Conservation (phyloP, 2,888 invertebrate species). For the Acanthosepion lycidas region DNA sequence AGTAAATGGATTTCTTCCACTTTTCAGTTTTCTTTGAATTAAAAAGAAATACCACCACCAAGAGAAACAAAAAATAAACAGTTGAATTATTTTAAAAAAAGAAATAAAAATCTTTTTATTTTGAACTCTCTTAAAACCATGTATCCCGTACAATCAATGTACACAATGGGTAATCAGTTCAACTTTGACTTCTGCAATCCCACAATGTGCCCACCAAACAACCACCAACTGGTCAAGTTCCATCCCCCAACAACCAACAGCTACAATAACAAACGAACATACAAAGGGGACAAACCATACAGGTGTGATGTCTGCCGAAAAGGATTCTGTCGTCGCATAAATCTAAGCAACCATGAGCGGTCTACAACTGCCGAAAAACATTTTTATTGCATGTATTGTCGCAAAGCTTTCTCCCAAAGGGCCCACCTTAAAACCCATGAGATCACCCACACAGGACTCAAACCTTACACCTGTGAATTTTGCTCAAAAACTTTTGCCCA, state of each 20-base stretch:
- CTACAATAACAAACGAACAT: neutral
- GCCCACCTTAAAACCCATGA: conserved; percentile 42
- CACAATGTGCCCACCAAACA: conserved; percentile 15
- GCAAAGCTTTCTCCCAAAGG: conserved; percentile 34
- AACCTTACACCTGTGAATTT: conserved; percentile 39
- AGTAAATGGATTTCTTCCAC: no score
- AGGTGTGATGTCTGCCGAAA: conserved; percentile 24
- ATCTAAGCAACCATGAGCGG: conserved; percentile 42
- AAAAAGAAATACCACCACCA: no score
- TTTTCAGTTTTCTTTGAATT: no score
- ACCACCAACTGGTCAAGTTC: conserved; percentile 38
- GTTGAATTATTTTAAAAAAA: neutral
- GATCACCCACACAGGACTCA: conserved; percentile 37
- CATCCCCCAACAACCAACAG: neutral
- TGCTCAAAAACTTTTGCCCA: conserved; percentile 43
- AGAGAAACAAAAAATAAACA: neutral
- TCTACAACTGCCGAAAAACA: conserved; percentile 35
- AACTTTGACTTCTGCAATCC: conserved; percentile 34
- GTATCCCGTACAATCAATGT: conserved; percentile 43
- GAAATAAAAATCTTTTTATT: neutral
- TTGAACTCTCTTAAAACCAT: neutral
- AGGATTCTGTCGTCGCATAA: conserved; percentile 41
- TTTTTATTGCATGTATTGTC: conserved; percentile 41
- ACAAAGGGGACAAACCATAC: conserved; percentile 37
- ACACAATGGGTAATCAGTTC: conserved; percentile 35